These are phyloP conservation scores for Melieria omissa DNA, from an alignment of 2,888 invertebrate genomes.

Conservation along the genomic window DNA sequence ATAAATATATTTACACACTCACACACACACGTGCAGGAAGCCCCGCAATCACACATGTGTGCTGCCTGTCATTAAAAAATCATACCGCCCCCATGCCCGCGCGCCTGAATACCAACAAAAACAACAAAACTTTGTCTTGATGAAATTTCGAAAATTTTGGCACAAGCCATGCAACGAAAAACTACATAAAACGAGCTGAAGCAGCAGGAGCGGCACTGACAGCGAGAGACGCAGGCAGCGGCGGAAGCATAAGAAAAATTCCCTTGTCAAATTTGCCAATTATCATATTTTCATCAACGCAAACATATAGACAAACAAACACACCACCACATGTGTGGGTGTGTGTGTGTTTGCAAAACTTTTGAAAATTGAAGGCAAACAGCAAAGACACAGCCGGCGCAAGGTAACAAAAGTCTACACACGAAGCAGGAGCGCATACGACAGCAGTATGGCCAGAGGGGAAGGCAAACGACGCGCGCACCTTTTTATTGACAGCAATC, in stretches of 20 bases:
- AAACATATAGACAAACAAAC: slow-evolving; percentile 13
- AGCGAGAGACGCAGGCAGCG: neutral
- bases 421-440: too few species aligned
- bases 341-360: slow-evolving; percentile 1
- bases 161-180: neutral
- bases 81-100: too few species aligned
- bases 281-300: slow-evolving; percentile 31
- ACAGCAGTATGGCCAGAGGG: too few species aligned
- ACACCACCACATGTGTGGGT: neutral
- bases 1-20: slow-evolving; percentile 26
- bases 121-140: neutral
- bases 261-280: slow-evolving; percentile 67
- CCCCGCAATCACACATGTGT: too few species aligned
- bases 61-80: too few species aligned
- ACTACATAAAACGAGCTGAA: neutral
- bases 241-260: slow-evolving; percentile 51
- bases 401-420: too few species aligned
- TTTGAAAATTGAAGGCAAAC: too few species aligned
- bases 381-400: too few species aligned
- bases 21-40: neutral
- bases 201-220: slow-evolving; percentile 16
- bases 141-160: neutral
- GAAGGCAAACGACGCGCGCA: neutral
- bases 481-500: slow-evolving; percentile 21
- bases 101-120: too few species aligned